Evolutionary conservation across 2,888 invertebrate species (phyloP), one percentile per base, ranked within the genome.

Genomic region (Spicauda simplicius): DNA sequence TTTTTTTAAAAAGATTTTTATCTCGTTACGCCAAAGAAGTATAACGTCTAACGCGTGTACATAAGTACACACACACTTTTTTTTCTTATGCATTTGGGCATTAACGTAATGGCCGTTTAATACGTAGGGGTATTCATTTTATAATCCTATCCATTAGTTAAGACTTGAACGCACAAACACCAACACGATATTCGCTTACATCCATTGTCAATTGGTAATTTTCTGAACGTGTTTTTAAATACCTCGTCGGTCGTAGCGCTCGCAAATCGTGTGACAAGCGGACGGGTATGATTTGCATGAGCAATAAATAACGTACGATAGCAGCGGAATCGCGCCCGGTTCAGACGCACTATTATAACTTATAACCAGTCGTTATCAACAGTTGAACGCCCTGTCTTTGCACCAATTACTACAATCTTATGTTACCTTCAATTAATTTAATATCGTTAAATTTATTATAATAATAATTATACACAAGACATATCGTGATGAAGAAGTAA

Each of bases 321-420:
- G 81, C 80, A 73, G 72, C 71, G 73, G 71, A 71, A 81, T 82
- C 82, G 81, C 76, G 78, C 77, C 77, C 79, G 78, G 76, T 75
- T 74, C 76, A 78, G 77, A 77, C 81, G 77, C 80, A 78, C 77
- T 76, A 78, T 77, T 80, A 79, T 81, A 81, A 81, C 79, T 70
- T 69, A 78, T 75, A 77, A 77, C 76, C 77, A 77, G 77, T 64
- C 81, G 79, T 83, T 90, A 91, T 90, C 90, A 84, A 79, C 81
- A 80, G 91, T 90, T 91, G 90, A 90, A 90, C 80, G 91, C 81
- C 89, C 91, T 82, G 84, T 83, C 89, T 86, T 82, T 82, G 79
- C 83, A 82, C 81, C 82, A 82, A 86, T 86, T 83, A 83, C 80
- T 70, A 73, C 77, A 69, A 73, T 74, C 48, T 41, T 45, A 48